phyloP scores from a whole-genome alignment of 2,113 vertebrate genomes.

The Connochaetes taurinus region DNA sequence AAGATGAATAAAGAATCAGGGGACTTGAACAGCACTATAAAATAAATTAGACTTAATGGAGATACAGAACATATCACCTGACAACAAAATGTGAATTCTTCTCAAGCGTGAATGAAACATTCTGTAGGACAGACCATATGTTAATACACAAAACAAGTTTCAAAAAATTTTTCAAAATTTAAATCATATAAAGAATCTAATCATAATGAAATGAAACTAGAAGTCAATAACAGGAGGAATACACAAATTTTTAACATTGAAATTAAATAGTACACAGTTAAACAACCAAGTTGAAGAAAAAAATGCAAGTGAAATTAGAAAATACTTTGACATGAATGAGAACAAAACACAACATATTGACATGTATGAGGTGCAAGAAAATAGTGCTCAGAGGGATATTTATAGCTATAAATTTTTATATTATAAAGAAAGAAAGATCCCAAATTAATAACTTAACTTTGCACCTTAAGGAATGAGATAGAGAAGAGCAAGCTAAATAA shows the following conservation, averaged over 20 bases:
- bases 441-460: neutral
- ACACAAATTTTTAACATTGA: neutral
- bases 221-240: neutral
- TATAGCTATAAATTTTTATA: neutral
- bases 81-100: neutral
- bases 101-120: neutral
- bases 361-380: neutral
- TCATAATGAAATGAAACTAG: neutral
- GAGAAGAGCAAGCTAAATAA: neutral
- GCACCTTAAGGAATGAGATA: neutral
- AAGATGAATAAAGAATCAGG: neutral
- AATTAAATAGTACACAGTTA: neutral
- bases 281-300: neutral
- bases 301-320: neutral
- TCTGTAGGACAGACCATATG: neutral
- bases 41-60: neutral
- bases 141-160: neutral
- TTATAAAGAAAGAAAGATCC: neutral
- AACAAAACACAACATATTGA: neutral
- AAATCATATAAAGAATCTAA: neutral
- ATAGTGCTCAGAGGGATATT: neutral
- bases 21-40: neutral
- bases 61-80: neutral
- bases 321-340: neutral
- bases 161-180: neutral